Evolutionary conservation across 1,140 invertebrate genomes (phyloP), one percentile per base, ranked within the genome.

Genomic region (Megathymus violae): DNA sequence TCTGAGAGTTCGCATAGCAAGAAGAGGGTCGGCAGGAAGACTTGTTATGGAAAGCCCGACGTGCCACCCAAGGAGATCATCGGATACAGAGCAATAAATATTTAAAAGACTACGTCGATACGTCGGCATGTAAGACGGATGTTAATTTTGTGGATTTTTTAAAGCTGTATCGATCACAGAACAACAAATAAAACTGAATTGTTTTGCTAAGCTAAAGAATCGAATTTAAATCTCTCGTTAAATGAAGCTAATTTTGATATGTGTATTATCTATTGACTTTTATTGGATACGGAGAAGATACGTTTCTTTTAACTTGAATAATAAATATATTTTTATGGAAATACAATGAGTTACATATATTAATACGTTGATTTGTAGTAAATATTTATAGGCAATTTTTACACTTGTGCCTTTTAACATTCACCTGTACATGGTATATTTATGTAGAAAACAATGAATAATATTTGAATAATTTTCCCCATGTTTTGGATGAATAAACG

Each of bases 31-130:
- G 66, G 56, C 64, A 69, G 71, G 76, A 77, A 71, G 71, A 64
- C 77, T 75, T 69, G 64, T 65, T 77, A 77, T 77, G 74, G 77
- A 70, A 71, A 74, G 62, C 64, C 65, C 64, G 38, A 27, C 63
- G 47, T 69, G 67, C 76, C 76, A 75, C 74, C 76, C 74, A 74
- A 58, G 69, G 48, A 68, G 67, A 47, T 46, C 43, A 14, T 59
- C 17, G 31, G 31, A 59, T 47, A 44, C 38, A 44, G 38, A 58
- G 41, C 56, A 47, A 59, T 59, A 59, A 59, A 59, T 59, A 59
- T 59, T 59, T 59, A 59, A 59, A 59, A 36, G 27, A 54, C 40
- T 31, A 36, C 54, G 10, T 14, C 41, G 14, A 59, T 59, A 46
- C 14, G 6, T 36, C 27, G 25, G 6, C 13, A 14, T 31, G 25